A percentile compares a stretch with the other conserved stretches of the same genome.
These are phyloP conservation scores for Ophion ellenae DNA, from an alignment of 2,888 invertebrate species.

Conservation along the genomic window DNA sequence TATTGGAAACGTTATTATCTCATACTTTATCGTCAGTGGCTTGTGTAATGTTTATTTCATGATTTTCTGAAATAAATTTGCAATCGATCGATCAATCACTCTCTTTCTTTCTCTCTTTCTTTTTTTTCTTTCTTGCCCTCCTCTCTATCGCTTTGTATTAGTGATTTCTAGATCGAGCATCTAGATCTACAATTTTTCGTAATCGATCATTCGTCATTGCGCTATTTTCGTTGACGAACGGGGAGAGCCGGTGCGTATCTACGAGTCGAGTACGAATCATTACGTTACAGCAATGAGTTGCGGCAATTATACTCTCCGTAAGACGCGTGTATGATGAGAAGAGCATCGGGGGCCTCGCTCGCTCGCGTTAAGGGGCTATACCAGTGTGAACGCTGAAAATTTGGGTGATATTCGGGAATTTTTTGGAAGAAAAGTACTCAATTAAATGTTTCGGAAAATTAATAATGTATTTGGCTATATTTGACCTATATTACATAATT, in stretches of 20 bases:
- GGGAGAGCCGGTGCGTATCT: background rate
- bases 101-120: background rate
- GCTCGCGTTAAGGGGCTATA: background rate
- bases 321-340: background rate
- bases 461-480: no score
- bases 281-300: slow-evolving; percentile 37
- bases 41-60: no score
- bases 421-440: no score
- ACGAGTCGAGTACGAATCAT: slow-evolving; percentile 13
- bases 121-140: background rate
- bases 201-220: slow-evolving; percentile 30
- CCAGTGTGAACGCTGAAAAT: no score
- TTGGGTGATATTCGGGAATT: no score
- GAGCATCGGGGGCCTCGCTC: slow-evolving; percentile 7
- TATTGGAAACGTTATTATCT: no score
- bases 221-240: slow-evolving; percentile 5
- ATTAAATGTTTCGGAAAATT: no score
- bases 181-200: background rate
- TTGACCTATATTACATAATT: no score
- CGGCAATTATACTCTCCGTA: slow-evolving; percentile 17
- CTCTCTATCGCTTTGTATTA: background rate
- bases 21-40: no score
- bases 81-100: no score
- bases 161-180: slow-evolving; percentile 5
- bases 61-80: no score